Evolutionary conservation across 2,888 invertebrate species (phyloP), one percentile per base, ranked within the genome.

Genomic region (Metalampra italica): DNA sequence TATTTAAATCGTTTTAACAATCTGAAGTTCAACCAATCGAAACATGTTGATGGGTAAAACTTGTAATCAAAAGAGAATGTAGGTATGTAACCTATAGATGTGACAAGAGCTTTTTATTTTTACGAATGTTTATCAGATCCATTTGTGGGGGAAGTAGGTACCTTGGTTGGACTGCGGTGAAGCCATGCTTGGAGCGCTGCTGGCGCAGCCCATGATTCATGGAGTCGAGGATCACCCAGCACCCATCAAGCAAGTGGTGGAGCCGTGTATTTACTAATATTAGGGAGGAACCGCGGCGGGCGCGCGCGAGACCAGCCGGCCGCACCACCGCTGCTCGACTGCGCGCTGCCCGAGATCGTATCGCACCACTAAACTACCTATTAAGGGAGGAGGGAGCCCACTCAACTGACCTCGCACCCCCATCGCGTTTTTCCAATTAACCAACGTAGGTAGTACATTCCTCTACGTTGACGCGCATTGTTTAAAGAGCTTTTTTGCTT

Each of bases 391-490:
- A 80, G 84, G 84, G 75, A 78, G 77, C 78, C 78, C 76, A 78
- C 83, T 80, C 77, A 76, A 75, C 78, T 84, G 88, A 88, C 88
- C 88, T 88, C 87, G 87, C 86, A 82, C 84, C 88, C 88, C 87
- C 85, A 79, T 86, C 84, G 84, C 86, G 85, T 86, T 88, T 87
- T 87, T 82, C 78, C 79, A 86, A 87, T 85, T 85, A 88, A 78
- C 75, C 74, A 73, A 78, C 79, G 74, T 70, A 51, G 45, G 74
- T 70, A 47, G 44, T 61, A 80, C 70, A 78, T 82, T 80, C 76
- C 77, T 78, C 70, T 65, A 73, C 78, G 68, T 77, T 81, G 77
- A 80, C 79, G 79, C 74, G 77, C 78, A 79, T 74, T 79, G 73
- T 75, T 75, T 71, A 70, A 60, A 68, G 61, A 53, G 59, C 62